Evolutionary conservation across 37 sponge, comb jelly and placozoan species (phyloP), one percentile per base, ranked within the genome.

Genomic region (Halichondria panicea): DNA sequence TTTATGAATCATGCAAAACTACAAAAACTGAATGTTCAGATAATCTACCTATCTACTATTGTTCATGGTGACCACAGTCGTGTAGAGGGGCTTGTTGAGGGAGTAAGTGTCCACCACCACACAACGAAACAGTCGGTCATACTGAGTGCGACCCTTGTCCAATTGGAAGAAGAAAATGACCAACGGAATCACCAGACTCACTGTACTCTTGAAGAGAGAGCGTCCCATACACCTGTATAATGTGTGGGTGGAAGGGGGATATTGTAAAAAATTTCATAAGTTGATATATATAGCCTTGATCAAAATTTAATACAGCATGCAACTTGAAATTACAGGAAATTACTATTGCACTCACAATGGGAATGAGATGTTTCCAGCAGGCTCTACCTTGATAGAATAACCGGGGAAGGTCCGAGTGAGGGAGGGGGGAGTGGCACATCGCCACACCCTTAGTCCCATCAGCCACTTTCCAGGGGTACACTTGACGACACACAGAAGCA

Each of bases 381-480:
- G 86, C 41, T 71, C 59, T 1, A 86, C 56, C 43, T 73, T 55
- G 0, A 86, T 41, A 32, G 86, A 70, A 40, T 56, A 54, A 4
- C 79, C 74, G 21, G 86, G 86, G 4, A 25, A 21, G 22, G 86
- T 79, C 3, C 80, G 74, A 33, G 86, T 86, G 36, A 68, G 68
- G 27, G 73, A 68, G 31, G 64, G 30, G 12, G 74, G 21, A 18
- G 3, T 19, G 15, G 58, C 37, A 64, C 82, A 81, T 8, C 45
- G 59, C 28, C 33, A 37, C 41, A 86, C 74, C 8, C 86, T 43
- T 1, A 86, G 71, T 32, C 80, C 74, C 56, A 79, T 53, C 68
- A 86, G 38, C 86, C 86, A 86, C 56, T 86, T 86, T 18, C 86
- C 86, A 13, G 80, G 80, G 18, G 86, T 86, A n/a, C 79, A 79